Conservation (phyloP, 2,888 invertebrate species). For the Acrobasis repandana region DNA sequence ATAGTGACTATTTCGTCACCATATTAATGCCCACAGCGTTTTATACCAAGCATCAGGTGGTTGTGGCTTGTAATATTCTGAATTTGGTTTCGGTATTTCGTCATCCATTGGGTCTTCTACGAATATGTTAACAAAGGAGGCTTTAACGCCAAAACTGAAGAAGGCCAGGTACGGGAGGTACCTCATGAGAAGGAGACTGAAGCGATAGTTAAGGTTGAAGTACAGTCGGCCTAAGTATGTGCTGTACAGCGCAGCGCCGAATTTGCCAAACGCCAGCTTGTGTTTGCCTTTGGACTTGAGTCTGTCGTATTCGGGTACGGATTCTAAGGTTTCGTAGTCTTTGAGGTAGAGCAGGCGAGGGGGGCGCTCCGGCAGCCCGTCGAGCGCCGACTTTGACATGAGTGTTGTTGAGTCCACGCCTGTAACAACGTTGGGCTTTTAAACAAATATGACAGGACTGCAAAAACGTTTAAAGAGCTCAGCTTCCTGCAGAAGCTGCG, state of each 20-base stretch:
- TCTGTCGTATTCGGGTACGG: slow-evolving; percentile 68
- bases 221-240: slow-evolving; percentile 81
- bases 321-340: slow-evolving; percentile 68
- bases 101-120: slow-evolving; percentile 62
- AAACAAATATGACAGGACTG: background rate
- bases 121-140: slow-evolving; percentile 84
- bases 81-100: slow-evolving; percentile 56
- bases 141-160: slow-evolving; percentile 83
- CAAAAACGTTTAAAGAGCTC: no score
- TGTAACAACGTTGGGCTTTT: slow-evolving; percentile 35
- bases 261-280: slow-evolving; percentile 47
- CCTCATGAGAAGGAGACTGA: slow-evolving; percentile 84
- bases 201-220: slow-evolving; percentile 83
- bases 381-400: slow-evolving; percentile 48
- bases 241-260: slow-evolving; percentile 55
- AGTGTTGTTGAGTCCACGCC: slow-evolving; percentile 56
- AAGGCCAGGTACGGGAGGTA: slow-evolving; percentile 88
- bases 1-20: slow-evolving; percentile 36
- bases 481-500: no score
- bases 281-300: slow-evolving; percentile 51
- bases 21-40: slow-evolving; percentile 45
- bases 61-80: slow-evolving; percentile 52
- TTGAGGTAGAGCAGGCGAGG: slow-evolving; percentile 60
- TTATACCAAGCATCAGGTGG: slow-evolving; percentile 52
- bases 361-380: slow-evolving; percentile 46